Evolutionary conservation across 2,113 vertebrate species (phyloP), one percentile per base, ranked within the genome.

Genomic region (Festucalex cinctus): DNA sequence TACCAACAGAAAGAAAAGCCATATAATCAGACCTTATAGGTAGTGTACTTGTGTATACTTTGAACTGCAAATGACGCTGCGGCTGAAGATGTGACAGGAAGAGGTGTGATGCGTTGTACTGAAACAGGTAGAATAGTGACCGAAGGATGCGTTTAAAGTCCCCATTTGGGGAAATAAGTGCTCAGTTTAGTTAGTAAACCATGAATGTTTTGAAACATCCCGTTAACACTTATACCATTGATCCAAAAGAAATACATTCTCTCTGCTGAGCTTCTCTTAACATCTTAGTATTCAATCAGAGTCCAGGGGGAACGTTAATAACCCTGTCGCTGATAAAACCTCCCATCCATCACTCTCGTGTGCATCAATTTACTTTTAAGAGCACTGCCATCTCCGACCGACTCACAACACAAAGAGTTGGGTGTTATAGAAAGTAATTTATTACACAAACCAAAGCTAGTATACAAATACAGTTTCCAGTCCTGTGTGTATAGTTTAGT

Each of bases 361-460:
- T 61, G 20, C 32, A 74, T 74, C 59, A 58, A 77, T 24, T 66
- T 41, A 63, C 16, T 41, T 35, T 13, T 54, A 65, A 14, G 59
- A 59, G 67, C 32, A 20, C 54, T 32, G 7, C 5, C 3, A 6
- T 46, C 43, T 48, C 36, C 36, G 26, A 57, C 2, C 0, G 3
- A 74, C 39, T n/a, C 79, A 41, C 69, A 78, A 56, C 68, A 83
- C 71, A 48, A 85, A 79, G 13, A 65, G 68, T 60, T 68, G 64
- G n/a, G 75, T 79, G 81, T 89, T 88, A 88, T 88, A 92, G 85
- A 91, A 93, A 90, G 90, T 91, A 75, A 89, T 93, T 92, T 91
- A 93, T 93, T 93, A 90, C 89, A 93, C 88, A 92, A 92, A 91
- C 90, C 87, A 92, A 90, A 90, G 88, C 88, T 89, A 89, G 87